These are phyloP conservation scores for Rhinoraja longicauda DNA, from an alignment of 2,797 vertebrate species.

Conservation along the genomic window DNA sequence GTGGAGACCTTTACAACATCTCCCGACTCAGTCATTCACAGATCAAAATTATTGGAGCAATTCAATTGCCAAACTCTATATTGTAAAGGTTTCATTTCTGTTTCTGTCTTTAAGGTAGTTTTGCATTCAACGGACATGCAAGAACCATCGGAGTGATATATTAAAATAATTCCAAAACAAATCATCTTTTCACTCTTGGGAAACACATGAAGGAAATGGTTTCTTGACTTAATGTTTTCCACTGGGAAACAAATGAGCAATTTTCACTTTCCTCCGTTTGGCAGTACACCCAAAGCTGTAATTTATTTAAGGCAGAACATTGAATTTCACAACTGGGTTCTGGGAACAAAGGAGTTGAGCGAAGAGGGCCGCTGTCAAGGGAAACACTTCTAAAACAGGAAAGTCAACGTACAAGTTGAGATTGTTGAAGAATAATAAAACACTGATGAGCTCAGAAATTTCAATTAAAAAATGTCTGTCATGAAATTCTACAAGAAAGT, in stretches of 20 bases:
- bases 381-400: not conserved
- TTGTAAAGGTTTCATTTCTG: not conserved
- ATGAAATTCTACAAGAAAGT: not conserved
- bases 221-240: not conserved
- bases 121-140: not conserved
- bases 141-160: not conserved
- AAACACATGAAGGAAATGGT: not conserved
- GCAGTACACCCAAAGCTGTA: not conserved
- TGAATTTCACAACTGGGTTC: not conserved
- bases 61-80: not conserved
- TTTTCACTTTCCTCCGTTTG: not conserved
- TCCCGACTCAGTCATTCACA: not conserved
- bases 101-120: not conserved
- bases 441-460: not conserved
- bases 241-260: not conserved
- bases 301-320: not conserved
- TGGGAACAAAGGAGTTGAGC: not conserved
- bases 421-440: not conserved
- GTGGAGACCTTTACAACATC: not conserved
- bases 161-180: not conserved
- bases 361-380: not conserved
- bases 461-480: not conserved
- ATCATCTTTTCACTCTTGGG: not conserved
- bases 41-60: not conserved
- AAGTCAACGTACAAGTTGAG: not conserved